Conservation (phyloP, 2,113 vertebrate species). For the Daphoenositta chrysoptera region DNA sequence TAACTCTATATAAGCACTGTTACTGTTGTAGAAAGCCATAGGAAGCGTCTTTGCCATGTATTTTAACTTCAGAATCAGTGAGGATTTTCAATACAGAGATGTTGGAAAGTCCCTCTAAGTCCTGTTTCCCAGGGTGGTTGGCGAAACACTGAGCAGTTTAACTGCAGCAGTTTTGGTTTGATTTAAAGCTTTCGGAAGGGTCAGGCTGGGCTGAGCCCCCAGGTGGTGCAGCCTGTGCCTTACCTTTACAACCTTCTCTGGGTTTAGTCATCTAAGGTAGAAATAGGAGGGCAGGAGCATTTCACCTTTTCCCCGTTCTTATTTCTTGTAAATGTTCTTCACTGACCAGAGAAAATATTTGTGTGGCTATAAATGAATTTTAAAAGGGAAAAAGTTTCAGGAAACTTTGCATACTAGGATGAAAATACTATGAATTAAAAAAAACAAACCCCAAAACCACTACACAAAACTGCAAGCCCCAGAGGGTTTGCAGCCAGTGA, state of each 20-base stretch:
- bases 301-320: background rate
- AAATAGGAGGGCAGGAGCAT: background rate
- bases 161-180: background rate
- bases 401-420: background rate
- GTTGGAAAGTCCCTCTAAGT: background rate
- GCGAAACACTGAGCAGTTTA: background rate
- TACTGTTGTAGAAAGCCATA: background rate
- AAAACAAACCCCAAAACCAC: too few species aligned
- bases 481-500: background rate
- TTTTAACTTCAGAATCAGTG: background rate
- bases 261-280: background rate
- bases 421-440: background rate
- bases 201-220: background rate
- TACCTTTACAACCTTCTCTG: background rate
- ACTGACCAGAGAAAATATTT: background rate
- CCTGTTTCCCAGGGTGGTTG: background rate
- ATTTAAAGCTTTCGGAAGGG: background rate
- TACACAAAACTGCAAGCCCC: background rate
- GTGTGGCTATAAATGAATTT: background rate
- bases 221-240: background rate
- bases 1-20: rapidly evolving
- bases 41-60: background rate
- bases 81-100: too few species aligned
- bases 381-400: background rate
- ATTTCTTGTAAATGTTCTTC: background rate